Evolutionary conservation across 2,888 invertebrate genomes (phyloP).

Genomic region (Epistrophella euchroma): DNA sequence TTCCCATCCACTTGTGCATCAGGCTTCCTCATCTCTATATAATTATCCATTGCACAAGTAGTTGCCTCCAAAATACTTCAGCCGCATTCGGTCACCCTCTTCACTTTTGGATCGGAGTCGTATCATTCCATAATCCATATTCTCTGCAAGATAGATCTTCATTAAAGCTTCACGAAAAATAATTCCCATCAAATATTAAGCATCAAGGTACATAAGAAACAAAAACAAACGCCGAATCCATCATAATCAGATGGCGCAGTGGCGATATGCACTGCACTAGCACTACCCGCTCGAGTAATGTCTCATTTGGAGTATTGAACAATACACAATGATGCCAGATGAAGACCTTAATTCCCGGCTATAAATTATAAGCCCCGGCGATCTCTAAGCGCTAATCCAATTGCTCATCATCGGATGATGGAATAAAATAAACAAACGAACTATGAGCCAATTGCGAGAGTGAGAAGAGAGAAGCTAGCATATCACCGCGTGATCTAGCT

Average conservation of each 20-base stretch:
- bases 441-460: conserved; percentile 16
- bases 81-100: conserved; percentile 17
- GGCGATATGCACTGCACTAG: conserved; percentile 55
- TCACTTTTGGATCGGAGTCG: conserved; percentile 9
- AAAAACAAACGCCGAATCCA: conserved; percentile 54
- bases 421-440: conserved; percentile 74
- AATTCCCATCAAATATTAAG: conserved; percentile 53
- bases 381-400: conserved; percentile 74
- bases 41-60: conserved; percentile 72
- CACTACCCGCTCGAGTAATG: conserved; percentile 50
- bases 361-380: conserved; percentile 71
- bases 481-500: conserved; percentile 14
- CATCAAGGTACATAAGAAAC: conserved; percentile 19
- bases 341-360: conserved; percentile 73
- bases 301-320: conserved; percentile 70
- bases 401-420: conserved; percentile 74
- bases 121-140: background rate
- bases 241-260: conserved; percentile 68
- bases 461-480: conserved; percentile 23
- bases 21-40: conserved; percentile 57
- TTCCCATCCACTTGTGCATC: conserved; percentile 65
- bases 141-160: conserved; percentile 43
- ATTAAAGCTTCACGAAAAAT: conserved; percentile 70
- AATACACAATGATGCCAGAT: conserved; percentile 65
- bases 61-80: conserved; percentile 44